Base-by-base conservation (phyloP, 2,113 vertebrate species). In the Axis porcinus region DNA sequence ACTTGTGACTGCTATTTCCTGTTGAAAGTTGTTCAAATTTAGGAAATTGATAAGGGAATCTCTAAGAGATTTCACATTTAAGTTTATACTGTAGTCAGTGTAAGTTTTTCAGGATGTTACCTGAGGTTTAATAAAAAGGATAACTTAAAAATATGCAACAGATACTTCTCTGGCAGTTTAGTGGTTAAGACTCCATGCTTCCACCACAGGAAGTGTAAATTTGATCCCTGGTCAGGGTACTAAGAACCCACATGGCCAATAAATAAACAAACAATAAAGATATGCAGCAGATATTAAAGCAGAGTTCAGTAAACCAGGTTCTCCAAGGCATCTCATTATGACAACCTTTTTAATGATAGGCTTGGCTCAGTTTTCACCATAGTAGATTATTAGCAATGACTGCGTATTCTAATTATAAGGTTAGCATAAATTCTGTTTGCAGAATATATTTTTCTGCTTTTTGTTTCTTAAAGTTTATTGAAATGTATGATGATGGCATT, bases 1-100 rank as follows among this genome's bases (percentile, higher is more conserved):
- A 64, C 45, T 93, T 91, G 21, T 78, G 76, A 57, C 85, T 93
- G 92, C 92, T 55, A 54, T 64, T 97, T 91, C 54, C 67, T 96
- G 0, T 55, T 86, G 28, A 87, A 45, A 89, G 55, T 92, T 76
- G 9, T 74, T 85, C 50, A 87, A 30, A 70, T 60, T 96, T 95
- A 74, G 33, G 57, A 96, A 87, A 78, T 86, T 67, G 47, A 74
- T 74, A 81, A 58, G 64, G 47, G 28, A 30, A n/a, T 95, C 70
- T 87, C 28, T 94, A 84, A 81, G 36, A 93, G 40, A 91, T 64
- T 94, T 86, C 30, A 62, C 19, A 57, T 87, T 52, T 57, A 62
- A 96, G 21, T 79, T 87, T 94, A 76, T 94, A 89, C 19, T 15
- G 25, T 60, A 89, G 50, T 95, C 25, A 19, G 0, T 62, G 14